These are phyloP conservation scores for Galerucella pusilla DNA, from an alignment of 2,888 invertebrate species.

Conservation along the genomic window DNA sequence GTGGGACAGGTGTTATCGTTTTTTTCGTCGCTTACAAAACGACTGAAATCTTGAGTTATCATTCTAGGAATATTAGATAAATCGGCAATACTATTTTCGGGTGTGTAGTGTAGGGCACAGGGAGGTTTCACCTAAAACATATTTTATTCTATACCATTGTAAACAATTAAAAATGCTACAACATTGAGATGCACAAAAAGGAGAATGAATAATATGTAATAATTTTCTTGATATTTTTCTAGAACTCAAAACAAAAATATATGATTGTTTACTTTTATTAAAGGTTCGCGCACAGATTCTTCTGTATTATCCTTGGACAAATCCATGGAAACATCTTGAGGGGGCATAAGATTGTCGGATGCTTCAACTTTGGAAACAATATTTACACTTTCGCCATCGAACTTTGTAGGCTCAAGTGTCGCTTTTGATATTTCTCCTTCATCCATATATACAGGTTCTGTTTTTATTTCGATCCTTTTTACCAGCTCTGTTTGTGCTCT, in stretches of 20 bases:
- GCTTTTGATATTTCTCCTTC: constrained; percentile 34
- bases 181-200: no score
- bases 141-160: not conserved
- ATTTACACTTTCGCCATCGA: constrained; percentile 10
- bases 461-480: constrained; percentile 50
- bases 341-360: not conserved
- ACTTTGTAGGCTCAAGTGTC: constrained; percentile 25
- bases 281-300: constrained; percentile 30
- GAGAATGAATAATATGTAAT: no score
- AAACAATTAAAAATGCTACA: not conserved
- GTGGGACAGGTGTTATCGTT: constrained; percentile 21
- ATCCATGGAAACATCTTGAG: constrained; percentile 24
- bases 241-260: not conserved
- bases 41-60: constrained; percentile 15
- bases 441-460: constrained; percentile 37
- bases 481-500: constrained; percentile 19
- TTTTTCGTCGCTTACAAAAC: constrained; percentile 20
- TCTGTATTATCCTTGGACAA: constrained; percentile 15
- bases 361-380: constrained; percentile 6
- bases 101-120: constrained; percentile 43
- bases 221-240: no score
- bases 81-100: constrained; percentile 22
- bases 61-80: constrained; percentile 5
- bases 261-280: constrained; percentile 40
- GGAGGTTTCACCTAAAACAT: constrained; percentile 45